Conservation (phyloP, 1,140 invertebrate genomes). For the Teleopsis dalmanni region DNA sequence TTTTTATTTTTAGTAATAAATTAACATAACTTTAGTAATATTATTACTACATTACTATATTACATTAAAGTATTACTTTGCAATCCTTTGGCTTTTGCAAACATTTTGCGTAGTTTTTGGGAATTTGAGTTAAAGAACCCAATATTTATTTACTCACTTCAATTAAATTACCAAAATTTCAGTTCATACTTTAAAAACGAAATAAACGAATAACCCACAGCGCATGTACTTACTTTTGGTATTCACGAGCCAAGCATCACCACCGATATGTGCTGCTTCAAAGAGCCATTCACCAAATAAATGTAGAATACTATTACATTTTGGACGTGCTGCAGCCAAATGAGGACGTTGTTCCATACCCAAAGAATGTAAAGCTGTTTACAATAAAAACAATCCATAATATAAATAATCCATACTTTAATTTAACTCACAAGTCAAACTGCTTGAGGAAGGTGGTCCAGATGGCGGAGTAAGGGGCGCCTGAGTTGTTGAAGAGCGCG, state of each 20-base stretch:
- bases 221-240: constrained; percentile 47
- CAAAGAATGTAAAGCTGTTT: constrained; percentile 45
- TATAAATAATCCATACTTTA: too few species aligned
- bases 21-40: too few species aligned
- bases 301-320: constrained; percentile 90
- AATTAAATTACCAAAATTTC: too few species aligned
- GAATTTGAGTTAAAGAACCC: too few species aligned
- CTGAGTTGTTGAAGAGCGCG: constrained; percentile 56
- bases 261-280: constrained; percentile 85
- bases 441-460: constrained; percentile 59
- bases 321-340: constrained; percentile 69
- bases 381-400: too few species aligned
- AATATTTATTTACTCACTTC: too few species aligned
- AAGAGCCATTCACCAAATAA: constrained; percentile 95
- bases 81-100: too few species aligned
- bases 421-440: constrained; percentile 53
- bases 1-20: too few species aligned
- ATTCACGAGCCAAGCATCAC: constrained; percentile 53
- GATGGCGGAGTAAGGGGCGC: constrained; percentile 62
- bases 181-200: not conserved
- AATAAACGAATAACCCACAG: not conserved
- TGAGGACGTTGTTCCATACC: constrained; percentile 52
- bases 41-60: too few species aligned
- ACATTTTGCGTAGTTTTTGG: too few species aligned
- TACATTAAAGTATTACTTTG: too few species aligned